Evolutionary conservation across 1,140 invertebrate species (phyloP).

Genomic region (Protaetia brevitarsis): DNA sequence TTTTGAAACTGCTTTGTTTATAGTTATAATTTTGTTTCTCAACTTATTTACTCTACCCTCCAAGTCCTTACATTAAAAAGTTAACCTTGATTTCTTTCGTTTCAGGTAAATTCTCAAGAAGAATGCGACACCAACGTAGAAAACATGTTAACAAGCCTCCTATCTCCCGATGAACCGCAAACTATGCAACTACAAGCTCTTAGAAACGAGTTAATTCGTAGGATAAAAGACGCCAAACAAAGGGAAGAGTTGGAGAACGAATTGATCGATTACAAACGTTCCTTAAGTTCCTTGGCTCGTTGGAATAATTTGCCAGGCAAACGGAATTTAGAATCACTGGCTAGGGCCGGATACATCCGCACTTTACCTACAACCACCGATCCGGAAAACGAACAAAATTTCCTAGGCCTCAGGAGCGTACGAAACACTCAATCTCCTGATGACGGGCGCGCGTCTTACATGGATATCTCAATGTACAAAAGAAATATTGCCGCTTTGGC

Average conservation of each 20-base stretch:
- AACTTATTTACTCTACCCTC: no score
- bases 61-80: background rate
- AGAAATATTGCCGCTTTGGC: slow-evolving; percentile 54
- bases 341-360: slow-evolving; percentile 43
- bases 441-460: background rate
- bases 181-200: slow-evolving; percentile 44
- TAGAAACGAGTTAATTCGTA: slow-evolving; percentile 36
- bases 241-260: slow-evolving; percentile 33
- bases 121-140: slow-evolving; percentile 40
- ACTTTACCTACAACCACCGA: slow-evolving; percentile 32
- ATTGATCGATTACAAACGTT: slow-evolving; percentile 32
- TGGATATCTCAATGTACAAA: slow-evolving; percentile 39
- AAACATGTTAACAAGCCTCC: slow-evolving; percentile 36
- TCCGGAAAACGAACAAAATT: background rate
- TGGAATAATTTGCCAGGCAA: slow-evolving; percentile 39
- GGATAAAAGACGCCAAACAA: slow-evolving; percentile 31
- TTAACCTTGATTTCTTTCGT: slow-evolving; percentile 18
- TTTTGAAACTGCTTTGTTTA: no score
- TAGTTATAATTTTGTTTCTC: no score
- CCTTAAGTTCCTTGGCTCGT: slow-evolving; percentile 31
- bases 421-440: background rate
- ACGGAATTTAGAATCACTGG: slow-evolving; percentile 44
- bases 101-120: slow-evolving; percentile 42
- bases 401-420: slow-evolving; percentile 35
- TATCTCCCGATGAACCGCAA: slow-evolving; percentile 38